Evolutionary conservation across 1,140 invertebrate genomes (phyloP).

Genomic region (Coenobita brevimanus): DNA sequence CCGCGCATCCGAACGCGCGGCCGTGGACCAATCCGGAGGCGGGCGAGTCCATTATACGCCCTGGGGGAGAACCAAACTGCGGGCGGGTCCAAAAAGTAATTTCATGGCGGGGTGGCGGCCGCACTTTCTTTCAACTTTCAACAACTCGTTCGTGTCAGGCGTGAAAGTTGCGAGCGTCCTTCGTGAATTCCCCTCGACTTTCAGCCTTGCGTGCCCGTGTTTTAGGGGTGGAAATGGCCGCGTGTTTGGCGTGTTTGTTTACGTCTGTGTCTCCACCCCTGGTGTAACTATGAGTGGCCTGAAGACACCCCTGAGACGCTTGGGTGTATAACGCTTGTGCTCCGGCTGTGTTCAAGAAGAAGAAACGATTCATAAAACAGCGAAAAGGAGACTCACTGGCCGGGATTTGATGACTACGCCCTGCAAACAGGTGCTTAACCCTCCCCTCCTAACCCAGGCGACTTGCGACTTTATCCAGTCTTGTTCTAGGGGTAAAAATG

Average conservation of each 20-base stretch:
- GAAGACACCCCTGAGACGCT: constrained; percentile 60
- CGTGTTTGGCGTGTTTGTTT: neutral
- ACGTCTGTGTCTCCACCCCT: constrained; percentile 37
- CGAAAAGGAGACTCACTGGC: constrained; percentile 58
- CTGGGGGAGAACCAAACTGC: constrained; percentile 60
- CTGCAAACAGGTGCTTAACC: no score
- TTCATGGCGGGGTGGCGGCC: constrained; percentile 59
- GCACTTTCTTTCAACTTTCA: constrained; percentile 66
- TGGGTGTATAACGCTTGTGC: constrained; percentile 61
- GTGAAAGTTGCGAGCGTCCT: constrained; percentile 46
- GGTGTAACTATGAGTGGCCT: constrained; percentile 61
- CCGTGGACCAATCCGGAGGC: constrained; percentile 57
- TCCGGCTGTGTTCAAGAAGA: constrained; percentile 62
- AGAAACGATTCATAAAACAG: constrained; percentile 66
- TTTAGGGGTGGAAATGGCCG: neutral
- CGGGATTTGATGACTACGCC: constrained; percentile 57
- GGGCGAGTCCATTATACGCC: constrained; percentile 59
- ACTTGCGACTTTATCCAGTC: no score
- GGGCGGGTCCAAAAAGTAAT: constrained; percentile 62
- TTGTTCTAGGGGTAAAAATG: no score
- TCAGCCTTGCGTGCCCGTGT: neutral
- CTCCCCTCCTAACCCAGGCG: no score
- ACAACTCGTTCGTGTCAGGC: constrained; percentile 64
- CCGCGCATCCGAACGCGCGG: constrained; percentile 37
- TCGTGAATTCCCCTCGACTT: no score